Percentiles rank a stretch among this genome's conserved stretches.
Evolutionary conservation across 1,140 invertebrate genomes (phyloP).

Genomic region (Paraescarpia echinospica): DNA sequence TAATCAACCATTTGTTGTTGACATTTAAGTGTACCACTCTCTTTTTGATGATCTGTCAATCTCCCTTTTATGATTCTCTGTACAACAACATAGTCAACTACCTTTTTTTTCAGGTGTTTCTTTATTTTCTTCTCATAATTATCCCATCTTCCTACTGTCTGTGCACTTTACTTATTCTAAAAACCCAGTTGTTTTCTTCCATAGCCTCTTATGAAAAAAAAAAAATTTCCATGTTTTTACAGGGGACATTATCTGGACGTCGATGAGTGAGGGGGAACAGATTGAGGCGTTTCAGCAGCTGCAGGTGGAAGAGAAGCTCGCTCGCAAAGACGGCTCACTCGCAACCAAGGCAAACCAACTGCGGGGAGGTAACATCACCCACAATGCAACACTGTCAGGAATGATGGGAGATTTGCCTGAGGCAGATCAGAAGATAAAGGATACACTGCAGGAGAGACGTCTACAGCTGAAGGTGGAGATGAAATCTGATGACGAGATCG

Average conservation of each 20-base stretch:
- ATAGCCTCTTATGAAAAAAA: too few relatives aligned
- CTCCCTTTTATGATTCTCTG: too few relatives aligned
- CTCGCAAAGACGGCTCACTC: slow-evolving; percentile 29
- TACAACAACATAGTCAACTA: too few relatives aligned
- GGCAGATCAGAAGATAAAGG: slow-evolving; percentile 23
- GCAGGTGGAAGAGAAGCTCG: slow-evolving; percentile 34
- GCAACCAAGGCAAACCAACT: not conserved
- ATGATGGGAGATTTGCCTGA: slow-evolving; percentile 37
- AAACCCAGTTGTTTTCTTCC: too few relatives aligned
- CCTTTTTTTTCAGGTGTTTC: too few relatives aligned
- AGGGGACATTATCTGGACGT: slow-evolving; percentile 25
- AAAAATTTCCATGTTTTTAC: slow-evolving; percentile 2
- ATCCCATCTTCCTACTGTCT: too few relatives aligned
- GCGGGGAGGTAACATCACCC: slow-evolving; percentile 19
- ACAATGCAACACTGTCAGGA: slow-evolving; percentile 19
- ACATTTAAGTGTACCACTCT: too few relatives aligned
- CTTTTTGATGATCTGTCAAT: too few relatives aligned
- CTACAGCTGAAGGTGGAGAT: slow-evolving; percentile 35
- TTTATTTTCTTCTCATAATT: too few relatives aligned
- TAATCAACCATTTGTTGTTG: too few relatives aligned
- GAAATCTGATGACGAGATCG: slow-evolving; percentile 36
- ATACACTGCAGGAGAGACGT: slow-evolving; percentile 28
- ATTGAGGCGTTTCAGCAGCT: slow-evolving; percentile 39
- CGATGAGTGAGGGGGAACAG: slow-evolving; percentile 37
- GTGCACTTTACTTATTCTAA: too few relatives aligned